Conservation (phyloP, 2,888 invertebrate species). For the Ceraclea dissimilis region DNA sequence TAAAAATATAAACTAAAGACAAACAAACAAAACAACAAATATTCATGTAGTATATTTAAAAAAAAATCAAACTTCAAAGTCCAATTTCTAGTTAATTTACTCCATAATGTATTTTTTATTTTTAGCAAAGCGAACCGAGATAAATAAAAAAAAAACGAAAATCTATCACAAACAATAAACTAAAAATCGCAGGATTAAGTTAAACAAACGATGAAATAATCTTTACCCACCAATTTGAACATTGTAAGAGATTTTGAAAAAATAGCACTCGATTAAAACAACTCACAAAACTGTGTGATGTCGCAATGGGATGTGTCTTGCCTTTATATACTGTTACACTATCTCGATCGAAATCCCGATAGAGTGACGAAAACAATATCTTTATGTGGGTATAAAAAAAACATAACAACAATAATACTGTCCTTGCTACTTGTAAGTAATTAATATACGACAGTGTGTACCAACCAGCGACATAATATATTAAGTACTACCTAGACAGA, state of each 20-base stretch:
- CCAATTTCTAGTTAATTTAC: no score
- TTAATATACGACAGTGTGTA: no score
- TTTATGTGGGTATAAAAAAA: background rate
- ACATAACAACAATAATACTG: background rate
- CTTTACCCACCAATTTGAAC: background rate
- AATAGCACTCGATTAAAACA: background rate
- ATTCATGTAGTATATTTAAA: no score
- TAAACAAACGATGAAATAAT: background rate
- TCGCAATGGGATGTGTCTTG: background rate
- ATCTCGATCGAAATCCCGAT: background rate
- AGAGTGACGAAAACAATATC: background rate
- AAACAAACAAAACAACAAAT: no score
- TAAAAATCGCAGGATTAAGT: no score
- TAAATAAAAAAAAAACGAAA: no score
- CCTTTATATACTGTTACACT: background rate
- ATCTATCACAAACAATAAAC: constrained; percentile 29
- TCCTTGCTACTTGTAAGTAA: background rate
- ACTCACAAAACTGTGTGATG: background rate
- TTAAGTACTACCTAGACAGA: no score
- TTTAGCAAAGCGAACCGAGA: no score
- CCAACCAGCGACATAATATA: no score
- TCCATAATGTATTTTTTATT: no score
- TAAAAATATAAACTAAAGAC: no score
- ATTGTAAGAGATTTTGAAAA: background rate
- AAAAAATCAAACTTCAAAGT: no score